Conservation (phyloP, 2,888 invertebrate genomes). For the Nebria salina region DNA sequence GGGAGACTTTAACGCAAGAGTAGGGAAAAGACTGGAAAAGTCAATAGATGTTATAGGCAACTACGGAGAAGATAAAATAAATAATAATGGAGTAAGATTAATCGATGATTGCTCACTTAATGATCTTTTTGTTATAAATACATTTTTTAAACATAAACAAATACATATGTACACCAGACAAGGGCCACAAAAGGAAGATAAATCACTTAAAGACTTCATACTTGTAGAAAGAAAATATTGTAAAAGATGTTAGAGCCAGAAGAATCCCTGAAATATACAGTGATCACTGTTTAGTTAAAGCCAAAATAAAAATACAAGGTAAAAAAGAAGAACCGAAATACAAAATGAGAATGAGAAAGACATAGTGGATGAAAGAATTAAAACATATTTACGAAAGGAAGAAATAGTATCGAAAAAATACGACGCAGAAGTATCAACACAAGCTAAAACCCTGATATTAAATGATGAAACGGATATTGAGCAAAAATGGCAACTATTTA, state of each 20-base stretch:
- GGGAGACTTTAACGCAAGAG: slow-evolving; percentile 30
- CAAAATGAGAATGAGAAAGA: slow-evolving; percentile 1
- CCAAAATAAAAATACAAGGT: slow-evolving; percentile 3
- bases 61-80: slow-evolving; percentile 14
- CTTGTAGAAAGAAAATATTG: slow-evolving; percentile 4
- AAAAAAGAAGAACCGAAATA: slow-evolving; percentile 6
- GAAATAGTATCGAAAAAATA: not conserved
- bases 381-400: not conserved
- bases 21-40: slow-evolving; percentile 7
- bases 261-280: slow-evolving; percentile 17
- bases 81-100: slow-evolving; percentile 26
- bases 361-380: slow-evolving; percentile 18
- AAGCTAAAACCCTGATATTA: no score
- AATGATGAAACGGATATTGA: no score
- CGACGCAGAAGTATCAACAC: no score
- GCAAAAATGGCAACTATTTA: no score
- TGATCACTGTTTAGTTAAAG: not conserved
- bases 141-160: slow-evolving; percentile 9
- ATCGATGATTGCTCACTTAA: slow-evolving; percentile 16
- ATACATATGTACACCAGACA: slow-evolving; percentile 21
- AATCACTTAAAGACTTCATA: slow-evolving; percentile 11
- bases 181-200: not conserved
- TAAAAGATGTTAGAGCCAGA: slow-evolving; percentile 16
- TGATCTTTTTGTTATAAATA: slow-evolving; percentile 3
- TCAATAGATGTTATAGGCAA: slow-evolving; percentile 10